Base-by-base conservation (phyloP, 2,888 invertebrate species). In the Baccha elongata region DNA sequence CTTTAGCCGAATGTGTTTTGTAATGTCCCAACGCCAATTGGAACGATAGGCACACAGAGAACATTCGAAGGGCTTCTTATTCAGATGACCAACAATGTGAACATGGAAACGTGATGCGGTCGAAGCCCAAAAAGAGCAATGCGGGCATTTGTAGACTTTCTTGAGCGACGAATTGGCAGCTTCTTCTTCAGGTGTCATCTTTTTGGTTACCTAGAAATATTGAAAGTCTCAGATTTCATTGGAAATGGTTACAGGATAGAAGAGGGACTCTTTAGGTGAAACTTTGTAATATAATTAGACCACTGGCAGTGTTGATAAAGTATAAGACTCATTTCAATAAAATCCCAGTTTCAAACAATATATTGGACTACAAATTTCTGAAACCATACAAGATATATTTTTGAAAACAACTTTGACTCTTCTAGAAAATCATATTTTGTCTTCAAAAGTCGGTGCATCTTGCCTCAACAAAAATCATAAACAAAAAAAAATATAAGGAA, bases 11-110 rank as follows among this genome's bases (percentile, higher is more conserved):
- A 98, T 98, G 90, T 99, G 99, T 90, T 98, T 97, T 23, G 97
- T 97, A 79, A 98, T 97, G 91, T 98, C 98, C 96, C 98, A 98
- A 85, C 98, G 94, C 98, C 98, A 98, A 89, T 98, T 98, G 26
- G 98, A 98, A 86, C 97, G 94, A 89, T 98, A 97, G 65, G 96
- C 95, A 91, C 98, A 99, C 13, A 96, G 92, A 0, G 98, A 98
- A 91, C 99, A 99, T 91, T 98, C 97, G 90, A 98, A 99, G 0
- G 98, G 98, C 88, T 97, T 97, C 88, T 96, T 96, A 90, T 97
- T 97, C 85, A 97, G 92, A 91, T 98, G 98, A 1, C 97, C 97
- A 10, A 97, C 97, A 86, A 97, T 97, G 90, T 98, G 98, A 3
- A 97, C 97, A 90, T 97, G 97, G 90, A 98, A 98, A 80, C 97